These are phyloP conservation scores for Drosophila mettleri DNA, from an alignment of 2,888 invertebrate genomes.

Conservation along the genomic window DNA sequence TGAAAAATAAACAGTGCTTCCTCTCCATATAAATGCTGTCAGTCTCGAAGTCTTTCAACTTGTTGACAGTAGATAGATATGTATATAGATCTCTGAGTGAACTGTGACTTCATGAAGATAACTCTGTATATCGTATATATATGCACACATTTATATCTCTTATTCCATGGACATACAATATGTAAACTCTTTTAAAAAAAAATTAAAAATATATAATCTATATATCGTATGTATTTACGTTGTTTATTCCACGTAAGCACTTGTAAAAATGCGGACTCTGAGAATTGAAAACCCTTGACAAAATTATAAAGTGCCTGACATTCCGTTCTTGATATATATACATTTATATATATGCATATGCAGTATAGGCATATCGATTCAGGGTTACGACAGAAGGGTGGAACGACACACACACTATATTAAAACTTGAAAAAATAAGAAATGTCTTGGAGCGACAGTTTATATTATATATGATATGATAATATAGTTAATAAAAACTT, in stretches of 20 bases:
- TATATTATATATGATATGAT: too few relatives aligned
- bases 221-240: not conserved
- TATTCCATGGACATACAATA: not conserved
- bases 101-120: not conserved
- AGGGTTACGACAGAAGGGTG: not conserved
- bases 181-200: not conserved
- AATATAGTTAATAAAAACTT: not conserved
- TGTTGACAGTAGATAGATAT: not conserved
- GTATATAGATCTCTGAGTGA: not conserved
- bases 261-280: slow-evolving; percentile 18
- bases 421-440: not conserved
- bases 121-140: not conserved
- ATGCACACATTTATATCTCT: not conserved
- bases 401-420: too few relatives aligned
- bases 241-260: slow-evolving; percentile 14
- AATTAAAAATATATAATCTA: not conserved
- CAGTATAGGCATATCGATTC: slow-evolving; percentile 3
- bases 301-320: slow-evolving; percentile 16
- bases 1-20: too few relatives aligned
- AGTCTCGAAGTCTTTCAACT: too few relatives aligned
- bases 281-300: not conserved
- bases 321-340: not conserved
- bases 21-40: too few relatives aligned
- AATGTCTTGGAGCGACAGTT: too few relatives aligned
- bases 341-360: not conserved